phyloP scores from a whole-genome alignment of 2,113 vertebrate species.

The Micronycteris hirsuta region DNA sequence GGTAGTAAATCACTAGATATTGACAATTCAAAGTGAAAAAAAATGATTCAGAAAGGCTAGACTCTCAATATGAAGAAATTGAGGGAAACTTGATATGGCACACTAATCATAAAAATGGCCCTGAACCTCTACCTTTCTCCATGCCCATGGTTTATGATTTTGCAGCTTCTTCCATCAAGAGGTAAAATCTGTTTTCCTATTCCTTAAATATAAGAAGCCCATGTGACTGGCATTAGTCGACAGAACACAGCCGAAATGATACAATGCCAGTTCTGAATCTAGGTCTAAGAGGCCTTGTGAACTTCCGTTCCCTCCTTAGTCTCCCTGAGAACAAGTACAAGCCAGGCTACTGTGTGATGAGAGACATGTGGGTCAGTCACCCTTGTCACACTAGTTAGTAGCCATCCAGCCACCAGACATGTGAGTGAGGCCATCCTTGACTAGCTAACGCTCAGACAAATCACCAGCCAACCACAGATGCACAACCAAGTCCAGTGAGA shows the following conservation, averaged over 20 bases:
- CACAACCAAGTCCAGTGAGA: background rate
- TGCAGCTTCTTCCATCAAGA: background rate
- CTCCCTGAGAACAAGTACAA: background rate
- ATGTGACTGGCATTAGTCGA: background rate
- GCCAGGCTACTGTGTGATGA: background rate
- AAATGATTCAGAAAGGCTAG: background rate
- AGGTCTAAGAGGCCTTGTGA: background rate
- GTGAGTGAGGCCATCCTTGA: background rate
- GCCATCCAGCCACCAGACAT: background rate
- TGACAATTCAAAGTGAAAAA: background rate
- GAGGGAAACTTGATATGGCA: background rate
- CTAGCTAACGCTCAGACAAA: background rate
- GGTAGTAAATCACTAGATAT: background rate
- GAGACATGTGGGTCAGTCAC: background rate
- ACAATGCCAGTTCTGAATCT: background rate
- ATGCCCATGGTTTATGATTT: background rate
- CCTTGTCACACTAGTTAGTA: background rate
- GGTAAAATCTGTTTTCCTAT: background rate
- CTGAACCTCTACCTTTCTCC: background rate
- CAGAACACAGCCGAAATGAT: background rate
- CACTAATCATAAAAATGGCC: background rate
- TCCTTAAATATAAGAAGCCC: background rate
- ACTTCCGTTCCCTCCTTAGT: background rate
- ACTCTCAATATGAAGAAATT: background rate
- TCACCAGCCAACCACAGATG: background rate